These are phyloP conservation scores for Celastrina argiolus DNA, from an alignment of 2,888 invertebrate genomes.

Conservation along the genomic window DNA sequence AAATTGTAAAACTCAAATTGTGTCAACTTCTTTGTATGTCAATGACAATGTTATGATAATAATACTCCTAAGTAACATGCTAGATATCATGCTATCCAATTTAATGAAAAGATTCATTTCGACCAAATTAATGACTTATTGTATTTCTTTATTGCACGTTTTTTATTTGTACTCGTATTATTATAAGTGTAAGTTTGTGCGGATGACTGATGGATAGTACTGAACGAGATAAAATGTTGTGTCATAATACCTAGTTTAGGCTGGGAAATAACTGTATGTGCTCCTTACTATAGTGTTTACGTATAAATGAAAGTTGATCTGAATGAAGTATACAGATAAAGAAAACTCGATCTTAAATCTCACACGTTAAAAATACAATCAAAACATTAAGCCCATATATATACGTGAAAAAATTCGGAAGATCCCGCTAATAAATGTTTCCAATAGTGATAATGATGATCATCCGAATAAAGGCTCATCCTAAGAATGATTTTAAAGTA, in stretches of 20 bases:
- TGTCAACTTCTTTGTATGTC: not conserved
- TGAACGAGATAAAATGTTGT: too few species aligned
- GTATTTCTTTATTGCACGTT: too few species aligned
- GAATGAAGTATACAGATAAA: not conserved
- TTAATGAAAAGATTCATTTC: too few species aligned
- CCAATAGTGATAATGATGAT: not conserved
- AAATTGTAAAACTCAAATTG: not conserved
- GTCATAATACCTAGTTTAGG: too few species aligned
- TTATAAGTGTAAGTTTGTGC: too few species aligned
- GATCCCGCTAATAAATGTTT: not conserved
- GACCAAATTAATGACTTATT: too few species aligned
- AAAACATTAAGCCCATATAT: not conserved
- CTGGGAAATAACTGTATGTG: too few species aligned
- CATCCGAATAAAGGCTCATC: conserved; percentile 4
- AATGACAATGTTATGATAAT: not conserved
- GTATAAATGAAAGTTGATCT: too few species aligned
- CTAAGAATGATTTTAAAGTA: not conserved
- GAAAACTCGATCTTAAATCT: not conserved
- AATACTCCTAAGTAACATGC: not conserved
- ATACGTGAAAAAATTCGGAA: not conserved
- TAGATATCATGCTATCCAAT: not conserved
- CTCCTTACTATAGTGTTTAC: too few species aligned
- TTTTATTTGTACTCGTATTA: too few species aligned
- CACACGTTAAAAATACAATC: not conserved
- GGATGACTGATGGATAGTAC: too few species aligned